Percentiles rank a stretch among this genome's conserved stretches.
Evolutionary conservation across 2,797 vertebrate genomes (phyloP).

Genomic region (Peromyscus aztecus): DNA sequence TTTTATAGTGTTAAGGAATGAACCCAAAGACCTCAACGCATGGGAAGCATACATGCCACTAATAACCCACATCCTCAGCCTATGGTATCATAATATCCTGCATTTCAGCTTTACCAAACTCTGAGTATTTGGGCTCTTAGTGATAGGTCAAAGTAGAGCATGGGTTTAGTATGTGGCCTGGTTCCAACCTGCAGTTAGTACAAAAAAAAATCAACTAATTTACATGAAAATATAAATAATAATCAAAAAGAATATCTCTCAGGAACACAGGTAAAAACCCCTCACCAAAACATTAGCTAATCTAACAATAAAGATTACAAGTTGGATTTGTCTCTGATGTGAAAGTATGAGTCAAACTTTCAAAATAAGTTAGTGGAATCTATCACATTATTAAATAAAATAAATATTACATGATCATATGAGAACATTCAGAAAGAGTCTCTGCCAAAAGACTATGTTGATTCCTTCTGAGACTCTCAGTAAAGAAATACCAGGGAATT

Average conservation of each 20-base stretch:
- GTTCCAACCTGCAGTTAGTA: not conserved
- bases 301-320: not conserved
- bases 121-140: fast-evolving
- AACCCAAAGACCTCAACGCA: not conserved
- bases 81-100: not conserved
- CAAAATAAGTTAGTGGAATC: not conserved
- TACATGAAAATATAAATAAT: not conserved
- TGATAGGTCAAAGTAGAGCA: not conserved
- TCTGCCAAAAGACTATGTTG: not conserved
- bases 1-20: not conserved
- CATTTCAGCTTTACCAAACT: not conserved
- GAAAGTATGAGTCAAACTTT: not conserved
- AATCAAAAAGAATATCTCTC: not conserved
- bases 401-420: too few relatives aligned
- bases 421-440: not conserved
- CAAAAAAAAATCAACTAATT: not conserved
- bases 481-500: not conserved
- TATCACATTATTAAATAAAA: not conserved
- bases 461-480: not conserved
- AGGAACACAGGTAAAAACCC: not conserved
- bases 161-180: not conserved
- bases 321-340: not conserved
- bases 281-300: not conserved
- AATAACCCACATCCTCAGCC: not conserved
- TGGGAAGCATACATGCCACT: not conserved